These are phyloP conservation scores for Zaprionus camerounensis DNA, from an alignment of 1,140 invertebrate genomes.

Conservation along the genomic window DNA sequence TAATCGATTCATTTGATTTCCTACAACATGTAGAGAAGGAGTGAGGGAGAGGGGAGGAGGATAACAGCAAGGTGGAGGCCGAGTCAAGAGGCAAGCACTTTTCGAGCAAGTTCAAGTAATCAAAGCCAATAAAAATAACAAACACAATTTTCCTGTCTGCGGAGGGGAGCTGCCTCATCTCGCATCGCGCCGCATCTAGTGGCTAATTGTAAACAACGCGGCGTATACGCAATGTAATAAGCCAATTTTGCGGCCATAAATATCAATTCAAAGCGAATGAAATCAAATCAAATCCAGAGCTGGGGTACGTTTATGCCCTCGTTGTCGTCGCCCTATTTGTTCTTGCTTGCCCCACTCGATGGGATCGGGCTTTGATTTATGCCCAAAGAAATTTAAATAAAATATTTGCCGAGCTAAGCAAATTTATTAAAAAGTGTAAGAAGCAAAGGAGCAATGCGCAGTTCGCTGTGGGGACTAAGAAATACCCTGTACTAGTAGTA, in stretches of 20 bases:
- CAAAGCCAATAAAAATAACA: conserved; percentile 66
- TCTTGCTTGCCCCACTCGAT: background rate
- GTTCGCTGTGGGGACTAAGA: background rate
- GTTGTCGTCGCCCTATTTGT: background rate
- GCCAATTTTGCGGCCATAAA: conserved; percentile 72
- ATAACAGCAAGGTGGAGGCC: background rate
- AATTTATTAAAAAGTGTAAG: conserved; percentile 66
- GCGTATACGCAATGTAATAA: conserved; percentile 61
- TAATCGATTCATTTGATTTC: conserved; percentile 48
- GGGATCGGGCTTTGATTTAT: conserved; percentile 59
- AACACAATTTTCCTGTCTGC: conserved; percentile 47
- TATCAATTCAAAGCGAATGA: conserved; percentile 60
- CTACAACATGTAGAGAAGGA: background rate
- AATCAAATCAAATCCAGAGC: conserved; percentile 38
- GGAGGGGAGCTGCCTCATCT: background rate
- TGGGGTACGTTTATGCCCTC: conserved; percentile 10
- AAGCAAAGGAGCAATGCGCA: background rate
- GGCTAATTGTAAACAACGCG: conserved; percentile 40
- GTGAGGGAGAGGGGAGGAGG: background rate
- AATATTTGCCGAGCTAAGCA: conserved; percentile 70
- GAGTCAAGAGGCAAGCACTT: conserved; percentile 30
- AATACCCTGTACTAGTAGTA: conserved; percentile 1
- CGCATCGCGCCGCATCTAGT: conserved; percentile 10
- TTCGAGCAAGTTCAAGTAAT: conserved; percentile 60
- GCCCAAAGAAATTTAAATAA: conserved; percentile 58